These are phyloP conservation scores for Erebia aethiops DNA, from an alignment of 2,888 invertebrate genomes.

Conservation along the genomic window DNA sequence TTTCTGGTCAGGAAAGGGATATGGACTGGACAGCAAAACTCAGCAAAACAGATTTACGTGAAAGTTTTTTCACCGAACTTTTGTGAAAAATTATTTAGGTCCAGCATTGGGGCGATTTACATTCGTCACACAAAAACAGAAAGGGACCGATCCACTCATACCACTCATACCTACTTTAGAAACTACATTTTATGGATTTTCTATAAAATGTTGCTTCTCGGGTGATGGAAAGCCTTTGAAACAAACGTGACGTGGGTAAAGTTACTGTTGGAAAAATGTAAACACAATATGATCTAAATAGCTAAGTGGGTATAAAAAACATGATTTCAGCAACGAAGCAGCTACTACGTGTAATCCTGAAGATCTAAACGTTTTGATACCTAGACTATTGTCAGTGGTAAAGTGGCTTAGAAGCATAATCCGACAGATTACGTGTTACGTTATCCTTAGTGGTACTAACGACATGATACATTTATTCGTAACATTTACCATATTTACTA, in stretches of 20 bases:
- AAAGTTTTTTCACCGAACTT: conserved; percentile 4
- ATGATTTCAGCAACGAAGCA: not conserved
- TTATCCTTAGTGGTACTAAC: not conserved
- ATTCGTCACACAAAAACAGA: conserved; percentile 2
- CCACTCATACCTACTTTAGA: not conserved
- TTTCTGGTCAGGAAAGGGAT: not conserved
- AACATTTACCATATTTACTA: too few relatives aligned
- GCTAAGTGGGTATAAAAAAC: not conserved
- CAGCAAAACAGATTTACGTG: conserved; percentile 1
- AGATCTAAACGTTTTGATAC: not conserved
- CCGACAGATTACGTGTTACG: conserved; percentile 6
- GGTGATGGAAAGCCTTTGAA: not conserved
- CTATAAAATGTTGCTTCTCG: not conserved
- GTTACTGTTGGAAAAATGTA: not conserved
- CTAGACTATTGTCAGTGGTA: not conserved
- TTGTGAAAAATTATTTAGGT: conserved; percentile 13
- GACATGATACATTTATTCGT: too few relatives aligned
- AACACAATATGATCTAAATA: not conserved
- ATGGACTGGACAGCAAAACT: conserved; percentile 3
- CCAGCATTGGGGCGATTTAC: conserved; percentile 10
- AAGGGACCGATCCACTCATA: not conserved
- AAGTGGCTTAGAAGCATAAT: conserved; percentile 4
- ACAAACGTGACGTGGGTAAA: not conserved
- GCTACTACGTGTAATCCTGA: not conserved
- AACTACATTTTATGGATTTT: not conserved